phyloP scores from a whole-genome alignment of 2,797 vertebrate species.

The Chlorospingus semifuscus region DNA sequence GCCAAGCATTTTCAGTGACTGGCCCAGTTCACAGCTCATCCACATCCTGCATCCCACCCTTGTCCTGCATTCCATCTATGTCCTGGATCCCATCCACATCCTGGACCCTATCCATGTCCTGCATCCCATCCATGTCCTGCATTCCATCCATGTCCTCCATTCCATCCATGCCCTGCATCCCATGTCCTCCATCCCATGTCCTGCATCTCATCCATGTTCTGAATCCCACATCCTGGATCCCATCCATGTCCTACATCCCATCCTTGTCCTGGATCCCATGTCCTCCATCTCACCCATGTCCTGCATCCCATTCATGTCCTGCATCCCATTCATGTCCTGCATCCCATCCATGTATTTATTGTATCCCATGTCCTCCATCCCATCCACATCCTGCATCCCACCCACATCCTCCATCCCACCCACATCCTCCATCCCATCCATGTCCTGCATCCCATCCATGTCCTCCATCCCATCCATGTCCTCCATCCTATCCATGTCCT shows the following conservation, averaged over 20 bases:
- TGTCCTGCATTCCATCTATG: accelerated
- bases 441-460: background rate
- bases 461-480: background rate
- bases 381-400: background rate
- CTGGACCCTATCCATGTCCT: background rate
- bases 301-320: background rate
- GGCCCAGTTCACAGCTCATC: background rate
- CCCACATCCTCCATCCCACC: background rate
- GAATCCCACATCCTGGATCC: background rate
- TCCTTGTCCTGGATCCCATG: background rate
- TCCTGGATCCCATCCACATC: accelerated
- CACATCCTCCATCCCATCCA: background rate
- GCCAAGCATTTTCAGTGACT: background rate
- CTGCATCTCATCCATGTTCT: background rate
- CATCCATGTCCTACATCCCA: background rate
- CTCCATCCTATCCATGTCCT: background rate
- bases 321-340: no score
- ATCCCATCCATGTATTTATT: background rate
- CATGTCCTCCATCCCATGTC: no score
- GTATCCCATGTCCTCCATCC: background rate
- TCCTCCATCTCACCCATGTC: no score
- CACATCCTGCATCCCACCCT: background rate
- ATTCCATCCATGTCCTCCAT: background rate
- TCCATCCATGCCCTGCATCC: background rate
- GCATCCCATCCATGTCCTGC: accelerated